A percentile compares a stretch with the other conserved stretches of the same genome.
Evolutionary conservation across 2,797 vertebrate species (phyloP).

Genomic region (Pithecia hirsuta): DNA sequence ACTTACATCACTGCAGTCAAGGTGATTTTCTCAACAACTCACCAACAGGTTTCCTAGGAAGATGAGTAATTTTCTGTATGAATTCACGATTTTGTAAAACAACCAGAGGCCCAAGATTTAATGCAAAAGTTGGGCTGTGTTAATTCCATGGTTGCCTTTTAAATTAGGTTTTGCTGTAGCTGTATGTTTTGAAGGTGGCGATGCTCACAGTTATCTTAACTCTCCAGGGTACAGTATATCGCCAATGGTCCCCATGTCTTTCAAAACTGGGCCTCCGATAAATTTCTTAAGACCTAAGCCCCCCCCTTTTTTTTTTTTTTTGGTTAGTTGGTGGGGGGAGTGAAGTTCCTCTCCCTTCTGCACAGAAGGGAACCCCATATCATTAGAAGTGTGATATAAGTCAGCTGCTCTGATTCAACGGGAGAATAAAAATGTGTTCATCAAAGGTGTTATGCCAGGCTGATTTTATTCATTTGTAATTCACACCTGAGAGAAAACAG

Average conservation of each 20-base stretch:
- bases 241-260: not conserved
- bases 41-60: conserved; percentile 81
- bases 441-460: conserved; percentile 57
- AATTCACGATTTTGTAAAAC: conserved; percentile 58
- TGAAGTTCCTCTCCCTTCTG: conserved; percentile 68
- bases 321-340: conserved; percentile 50
- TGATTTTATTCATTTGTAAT: conserved; percentile 73
- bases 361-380: conserved; percentile 74
- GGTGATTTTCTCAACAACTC: conserved; percentile 52
- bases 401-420: conserved; percentile 69
- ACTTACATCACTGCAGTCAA: conserved; percentile 18
- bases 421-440: conserved; percentile 53
- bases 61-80: conserved; percentile 64
- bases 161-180: not conserved
- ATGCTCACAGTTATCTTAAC: not conserved
- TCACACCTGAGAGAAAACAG: conserved; percentile 68
- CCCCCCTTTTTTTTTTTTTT: not conserved
- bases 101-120: not conserved
- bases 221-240: not conserved
- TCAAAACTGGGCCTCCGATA: conserved; percentile 7
- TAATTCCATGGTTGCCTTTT: not conserved
- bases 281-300: conserved; percentile 57
- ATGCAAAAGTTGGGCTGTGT: conserved; percentile 4
- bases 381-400: conserved; percentile 66
- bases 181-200: not conserved